Conservation (phyloP, 1,140 invertebrate species). For the Drosophila fuyamai region DNA sequence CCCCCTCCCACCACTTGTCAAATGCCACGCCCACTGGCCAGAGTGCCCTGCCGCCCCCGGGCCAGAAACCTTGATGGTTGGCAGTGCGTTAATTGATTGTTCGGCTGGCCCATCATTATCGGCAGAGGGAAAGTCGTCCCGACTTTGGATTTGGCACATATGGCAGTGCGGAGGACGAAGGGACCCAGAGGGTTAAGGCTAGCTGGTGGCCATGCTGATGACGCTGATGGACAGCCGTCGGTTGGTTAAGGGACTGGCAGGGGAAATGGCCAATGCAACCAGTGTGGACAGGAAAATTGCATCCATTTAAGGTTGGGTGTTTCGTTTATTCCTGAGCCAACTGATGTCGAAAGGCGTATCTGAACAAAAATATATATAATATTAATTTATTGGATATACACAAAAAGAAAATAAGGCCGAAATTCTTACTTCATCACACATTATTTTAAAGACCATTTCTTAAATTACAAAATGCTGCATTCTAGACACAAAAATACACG, state of each 20-base stretch:
- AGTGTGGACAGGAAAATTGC: constrained; percentile 17
- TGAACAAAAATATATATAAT: no score
- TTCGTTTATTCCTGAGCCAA: background rate
- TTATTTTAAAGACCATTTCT: no score
- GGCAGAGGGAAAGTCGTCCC: constrained; percentile 16
- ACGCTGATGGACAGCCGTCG: constrained; percentile 34
- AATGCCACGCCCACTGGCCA: constrained; percentile 7
- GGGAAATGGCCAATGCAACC: constrained; percentile 10
- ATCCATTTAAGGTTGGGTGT: background rate
- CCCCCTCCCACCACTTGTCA: constrained; percentile 1
- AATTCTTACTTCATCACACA: no score
- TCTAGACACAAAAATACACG: no score
- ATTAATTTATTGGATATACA: no score
- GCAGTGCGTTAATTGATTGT: constrained; percentile 67
- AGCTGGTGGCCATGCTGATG: constrained; percentile 14
- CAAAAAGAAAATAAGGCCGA: no score
- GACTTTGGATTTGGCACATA: constrained; percentile 13
- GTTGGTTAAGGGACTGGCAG: constrained; percentile 1
- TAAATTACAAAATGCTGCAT: no score
- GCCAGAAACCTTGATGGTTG: constrained; percentile 53
- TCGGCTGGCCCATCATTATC: constrained; percentile 55
- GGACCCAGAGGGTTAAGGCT: constrained; percentile 13
- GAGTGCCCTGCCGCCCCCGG: background rate
- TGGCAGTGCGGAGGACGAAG: constrained; percentile 1
- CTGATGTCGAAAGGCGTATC: no score